These are phyloP conservation scores for Mactromeris polynyma DNA, from an alignment of 2,888 invertebrate genomes.

Conservation along the genomic window DNA sequence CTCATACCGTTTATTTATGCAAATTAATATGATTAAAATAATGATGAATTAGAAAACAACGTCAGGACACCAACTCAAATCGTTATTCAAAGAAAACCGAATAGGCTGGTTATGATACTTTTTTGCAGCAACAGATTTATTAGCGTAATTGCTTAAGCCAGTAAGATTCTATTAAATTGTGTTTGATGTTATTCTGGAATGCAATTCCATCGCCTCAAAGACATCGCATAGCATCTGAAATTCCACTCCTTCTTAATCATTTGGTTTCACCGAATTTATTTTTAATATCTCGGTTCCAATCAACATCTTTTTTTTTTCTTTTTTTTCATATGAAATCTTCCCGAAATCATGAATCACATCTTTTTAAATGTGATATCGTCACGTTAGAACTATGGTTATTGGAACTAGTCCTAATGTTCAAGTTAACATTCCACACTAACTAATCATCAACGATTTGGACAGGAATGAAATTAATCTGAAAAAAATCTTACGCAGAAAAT, in stretches of 20 bases:
- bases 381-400: neutral
- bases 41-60: too few species aligned
- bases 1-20: too few species aligned
- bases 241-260: neutral
- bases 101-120: too few species aligned
- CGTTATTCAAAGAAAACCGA: too few species aligned
- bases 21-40: too few species aligned
- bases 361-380: neutral
- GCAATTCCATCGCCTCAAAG: too few species aligned
- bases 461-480: neutral
- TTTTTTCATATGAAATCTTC: neutral
- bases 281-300: neutral
- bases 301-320: neutral
- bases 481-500: slow-evolving; percentile 1
- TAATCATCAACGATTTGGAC: neutral
- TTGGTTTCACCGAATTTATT: neutral
- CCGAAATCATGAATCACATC: neutral
- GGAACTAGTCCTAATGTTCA: neutral
- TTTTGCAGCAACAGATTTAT: too few species aligned
- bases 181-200: too few species aligned
- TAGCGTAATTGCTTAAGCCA: too few species aligned
- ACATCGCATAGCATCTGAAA: neutral
- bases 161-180: too few species aligned
- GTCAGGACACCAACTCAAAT: too few species aligned
- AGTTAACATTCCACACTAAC: neutral